phyloP scores from a whole-genome alignment of 2,888 invertebrate genomes.

The Lissonota sp. region DNA sequence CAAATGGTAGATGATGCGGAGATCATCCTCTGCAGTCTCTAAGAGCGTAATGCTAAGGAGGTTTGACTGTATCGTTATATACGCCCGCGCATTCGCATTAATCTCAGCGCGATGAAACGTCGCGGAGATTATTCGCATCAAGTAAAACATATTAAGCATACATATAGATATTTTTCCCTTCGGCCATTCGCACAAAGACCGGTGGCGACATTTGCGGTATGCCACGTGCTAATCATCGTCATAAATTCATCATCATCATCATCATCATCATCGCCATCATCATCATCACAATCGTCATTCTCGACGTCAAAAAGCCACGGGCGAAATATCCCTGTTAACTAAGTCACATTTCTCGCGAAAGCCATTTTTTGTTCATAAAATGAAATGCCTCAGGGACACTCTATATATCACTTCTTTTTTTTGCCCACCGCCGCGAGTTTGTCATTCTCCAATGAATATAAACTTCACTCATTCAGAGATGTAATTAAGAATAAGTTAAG shows the following conservation, averaged over 20 bases:
- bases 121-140: conserved; percentile 42
- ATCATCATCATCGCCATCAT: conserved; percentile 75
- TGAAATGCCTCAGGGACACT: no score
- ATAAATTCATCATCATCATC: conserved; percentile 78
- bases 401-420: no score
- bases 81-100: conserved; percentile 17
- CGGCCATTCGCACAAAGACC: conserved; percentile 68
- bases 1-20: no score
- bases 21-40: no score
- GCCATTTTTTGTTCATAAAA: no score
- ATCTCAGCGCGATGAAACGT: conserved; percentile 30
- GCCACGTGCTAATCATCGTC: conserved; percentile 76
- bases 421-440: conserved; percentile 3
- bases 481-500: no score
- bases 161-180: conserved; percentile 7
- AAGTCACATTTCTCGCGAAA: conserved; percentile 54
- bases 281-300: conserved; percentile 76
- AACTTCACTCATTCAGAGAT: conserved; percentile 23
- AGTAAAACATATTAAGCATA: conserved; percentile 46
- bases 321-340: conserved; percentile 71
- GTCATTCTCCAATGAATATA: conserved; percentile 54
- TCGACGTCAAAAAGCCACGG: conserved; percentile 66
- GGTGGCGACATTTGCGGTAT: conserved; percentile 76
- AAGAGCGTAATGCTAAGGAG: no score
- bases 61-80: neutral